Evolutionary conservation across 2,797 vertebrate genomes (phyloP), one percentile per base, ranked within the genome.

Genomic region (Chelon auratus): DNA sequence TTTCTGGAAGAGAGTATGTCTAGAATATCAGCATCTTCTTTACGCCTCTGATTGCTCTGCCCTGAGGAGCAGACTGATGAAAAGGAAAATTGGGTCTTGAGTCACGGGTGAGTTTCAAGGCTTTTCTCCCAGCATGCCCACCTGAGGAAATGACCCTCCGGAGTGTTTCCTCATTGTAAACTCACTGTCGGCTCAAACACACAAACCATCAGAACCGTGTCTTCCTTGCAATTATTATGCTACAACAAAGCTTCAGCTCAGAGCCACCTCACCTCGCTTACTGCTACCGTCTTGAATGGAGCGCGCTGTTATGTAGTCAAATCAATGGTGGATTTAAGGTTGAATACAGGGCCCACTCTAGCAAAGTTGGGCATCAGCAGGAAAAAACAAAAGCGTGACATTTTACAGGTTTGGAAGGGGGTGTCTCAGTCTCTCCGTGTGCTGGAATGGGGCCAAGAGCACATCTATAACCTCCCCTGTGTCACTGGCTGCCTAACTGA

Each of bases 361-460:
- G 66, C 77, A 83, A n/a, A 63, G 74, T 81, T 79, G 60, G 65
- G 81, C 72, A 83, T 62, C 63, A 61, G 75, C 51, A 65, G 60
- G 84, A 74, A 79, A 72, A 83, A 80, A 85, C 75, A 79, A 70
- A 83, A 79, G 72, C 22, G 20, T 75, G 73, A 86, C 79, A 84
- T 81, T 84, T 86, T 64, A 70, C 53, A 69, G 75, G 72, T 67
- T 65, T 68, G 76, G 56, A 81, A 66, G 54, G 39, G 63, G 36
- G 68, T 81, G 81, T 82, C 73, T 86, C 59, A 57, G 72, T 84
- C 71, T 72, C 77, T 83, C 67, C 77, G 67, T 81, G 71, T 54
- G 14, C 76, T 88, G 89, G 87, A 91, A 47, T 4, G n/a, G 3
- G 55, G 72, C 90, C 86, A 90, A 66, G 40, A 80, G 71, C 65